A percentile compares a stretch with the other conserved stretches of the same genome.
phyloP scores from a whole-genome alignment of 2,113 vertebrate species.

The Hemibagrus wyckioides region DNA sequence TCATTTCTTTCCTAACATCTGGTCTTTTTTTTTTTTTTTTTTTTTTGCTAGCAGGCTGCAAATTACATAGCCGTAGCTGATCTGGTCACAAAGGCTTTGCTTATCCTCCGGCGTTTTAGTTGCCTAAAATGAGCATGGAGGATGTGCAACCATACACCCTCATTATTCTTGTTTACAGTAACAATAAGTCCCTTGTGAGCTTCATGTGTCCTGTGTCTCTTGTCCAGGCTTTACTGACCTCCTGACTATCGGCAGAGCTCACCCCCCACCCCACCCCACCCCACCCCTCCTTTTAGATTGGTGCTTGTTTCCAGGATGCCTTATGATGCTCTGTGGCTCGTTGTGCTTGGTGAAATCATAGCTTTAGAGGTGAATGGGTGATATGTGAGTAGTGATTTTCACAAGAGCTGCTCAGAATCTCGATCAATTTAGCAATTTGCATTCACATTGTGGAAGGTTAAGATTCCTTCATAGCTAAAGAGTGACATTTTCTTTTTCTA shows the following conservation, averaged over 20 bases:
- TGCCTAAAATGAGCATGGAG: constrained; percentile 23
- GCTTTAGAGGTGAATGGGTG: neutral
- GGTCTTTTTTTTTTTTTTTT: neutral
- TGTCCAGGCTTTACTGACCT: constrained; percentile 21
- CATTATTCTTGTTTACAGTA: constrained; percentile 41
- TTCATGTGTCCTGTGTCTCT: constrained; percentile 34
- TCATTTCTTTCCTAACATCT: constrained; percentile 41
- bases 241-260: neutral
- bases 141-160: neutral
- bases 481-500: constrained; percentile 17
- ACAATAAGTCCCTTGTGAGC: constrained; percentile 45
- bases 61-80: constrained; percentile 33
- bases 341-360: neutral
- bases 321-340: neutral
- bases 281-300: too few relatives aligned
- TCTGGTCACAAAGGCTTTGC: constrained; percentile 48
- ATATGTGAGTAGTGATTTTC: neutral
- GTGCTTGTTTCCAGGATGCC: neutral
- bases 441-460: constrained; percentile 7
- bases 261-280: too few relatives aligned
- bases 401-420: neutral
- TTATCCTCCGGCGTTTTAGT: constrained; percentile 28
- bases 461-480: neutral
- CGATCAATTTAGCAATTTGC: neutral
- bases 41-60: constrained; percentile 46